phyloP scores from a whole-genome alignment of 2,888 invertebrate species.

The Nomada fucata region DNA sequence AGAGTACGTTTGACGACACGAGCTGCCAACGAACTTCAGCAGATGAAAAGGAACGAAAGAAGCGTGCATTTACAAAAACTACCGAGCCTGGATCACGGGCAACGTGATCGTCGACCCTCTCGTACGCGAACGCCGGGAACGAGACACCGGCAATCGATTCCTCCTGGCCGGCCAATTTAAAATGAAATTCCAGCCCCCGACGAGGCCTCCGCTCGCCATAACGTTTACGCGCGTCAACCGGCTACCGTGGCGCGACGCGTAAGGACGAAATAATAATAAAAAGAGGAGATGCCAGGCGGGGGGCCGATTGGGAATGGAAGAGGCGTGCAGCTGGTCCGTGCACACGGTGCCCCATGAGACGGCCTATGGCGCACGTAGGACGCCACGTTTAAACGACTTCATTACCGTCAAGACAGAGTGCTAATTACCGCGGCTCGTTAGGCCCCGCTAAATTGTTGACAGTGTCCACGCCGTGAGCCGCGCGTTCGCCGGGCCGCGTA shows the following conservation, averaged over 20 bases:
- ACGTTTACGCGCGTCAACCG: background rate
- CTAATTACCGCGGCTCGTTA: constrained; percentile 76
- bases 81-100: background rate
- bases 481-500: constrained; percentile 55
- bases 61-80: background rate
- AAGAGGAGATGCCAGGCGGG: background rate
- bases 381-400: constrained; percentile 72
- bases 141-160: background rate
- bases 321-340: background rate
- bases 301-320: constrained; percentile 14
- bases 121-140: background rate
- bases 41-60: too few species aligned
- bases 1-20: too few species aligned
- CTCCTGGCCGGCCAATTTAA: background rate
- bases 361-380: constrained; percentile 39
- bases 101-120: background rate
- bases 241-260: constrained; percentile 15
- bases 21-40: too few species aligned
- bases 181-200: constrained; percentile 1
- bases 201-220: background rate
- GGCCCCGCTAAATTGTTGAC: constrained; percentile 72
- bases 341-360: constrained; percentile 15
- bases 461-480: constrained; percentile 48
- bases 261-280: constrained; percentile 24
- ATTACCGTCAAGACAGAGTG: constrained; percentile 68